phyloP scores from a whole-genome alignment of 2,888 invertebrate genomes.

The Scaptodrosophila latifasciaeformis region DNA sequence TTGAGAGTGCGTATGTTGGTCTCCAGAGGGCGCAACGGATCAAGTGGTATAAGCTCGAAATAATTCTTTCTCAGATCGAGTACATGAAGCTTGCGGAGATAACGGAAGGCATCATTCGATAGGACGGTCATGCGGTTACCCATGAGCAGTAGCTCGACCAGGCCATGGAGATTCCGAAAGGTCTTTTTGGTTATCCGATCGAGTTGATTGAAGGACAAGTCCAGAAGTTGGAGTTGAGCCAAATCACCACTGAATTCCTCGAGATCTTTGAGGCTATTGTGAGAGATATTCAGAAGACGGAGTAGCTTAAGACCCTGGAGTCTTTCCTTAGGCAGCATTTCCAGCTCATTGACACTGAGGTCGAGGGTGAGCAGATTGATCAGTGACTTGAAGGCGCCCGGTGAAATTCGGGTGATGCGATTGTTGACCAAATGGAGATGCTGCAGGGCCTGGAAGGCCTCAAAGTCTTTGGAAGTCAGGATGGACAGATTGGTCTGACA shows the following conservation, averaged over 20 bases:
- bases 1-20: conserved; percentile 86
- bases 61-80: conserved; percentile 90
- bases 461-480: conserved; percentile 89
- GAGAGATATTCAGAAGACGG: conserved; percentile 86
- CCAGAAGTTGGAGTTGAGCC: conserved; percentile 85
- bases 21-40: conserved; percentile 85
- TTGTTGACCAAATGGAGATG: conserved; percentile 85
- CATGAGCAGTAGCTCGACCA: conserved; percentile 85
- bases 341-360: conserved; percentile 87
- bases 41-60: conserved; percentile 86
- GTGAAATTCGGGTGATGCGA: conserved; percentile 85
- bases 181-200: conserved; percentile 84
- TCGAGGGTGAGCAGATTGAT: conserved; percentile 86
- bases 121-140: conserved; percentile 89
- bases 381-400: conserved; percentile 87
- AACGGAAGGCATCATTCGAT: conserved; percentile 85
- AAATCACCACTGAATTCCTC: conserved; percentile 89
- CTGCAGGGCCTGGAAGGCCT: conserved; percentile 86
- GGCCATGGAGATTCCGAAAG: conserved; percentile 84
- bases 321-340: conserved; percentile 88
- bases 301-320: conserved; percentile 85
- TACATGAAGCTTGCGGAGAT: conserved; percentile 83
- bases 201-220: conserved; percentile 89
- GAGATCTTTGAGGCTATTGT: conserved; percentile 86
- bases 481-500: conserved; percentile 87